Evolutionary conservation across 2,113 vertebrate species (phyloP), one percentile per base, ranked within the genome.

Genomic region (Python bivittatus): DNA sequence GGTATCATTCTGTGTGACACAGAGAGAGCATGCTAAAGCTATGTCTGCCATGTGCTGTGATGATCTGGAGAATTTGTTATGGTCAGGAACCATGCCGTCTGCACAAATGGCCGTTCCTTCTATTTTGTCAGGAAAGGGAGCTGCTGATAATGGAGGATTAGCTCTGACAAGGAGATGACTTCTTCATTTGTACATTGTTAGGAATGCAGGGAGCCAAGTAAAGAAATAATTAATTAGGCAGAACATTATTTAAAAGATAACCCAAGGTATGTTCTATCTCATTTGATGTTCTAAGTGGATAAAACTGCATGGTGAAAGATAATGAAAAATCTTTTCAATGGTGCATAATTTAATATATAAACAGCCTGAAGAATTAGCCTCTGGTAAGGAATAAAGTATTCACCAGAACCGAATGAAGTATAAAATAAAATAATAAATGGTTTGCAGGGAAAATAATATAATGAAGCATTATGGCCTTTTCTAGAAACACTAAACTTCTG

Each of bases 401-500:
- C 92, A 20, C 90, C 60, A 88, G 93, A 96, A 96, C 94, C 91
- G 96, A 96, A 96, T 96, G 84, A 96, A 94, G 94, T 96, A 96
- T 91, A 94, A 90, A 97, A 92, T 94, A 93, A 96, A 97, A 94
- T 97, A 97, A 97, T 96, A 97, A 94, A 91, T 96, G 91, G 93
- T 95, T 96, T 86, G 83, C 89, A 91, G 92, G 53, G 93, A 93
- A 89, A 97, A 95, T 93, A 96, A 91, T 85, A 86, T 97, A 96
- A 96, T 94, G 94, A 96, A 93, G 94, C 97, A 94, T 94, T 95
- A 96, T 90, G 96, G 95, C 61, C 94, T 90, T 96, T 94, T 97
- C 97, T 96, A 96, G 92, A 95, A 97, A 97, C 96, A 94, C 89
- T 93, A 95, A 96, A 97, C 90, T 95, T 98, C 96, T 92, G 93